These are phyloP conservation scores for Tetramorium parvispinum DNA, from an alignment of 1,140 invertebrate species.

Conservation along the genomic window DNA sequence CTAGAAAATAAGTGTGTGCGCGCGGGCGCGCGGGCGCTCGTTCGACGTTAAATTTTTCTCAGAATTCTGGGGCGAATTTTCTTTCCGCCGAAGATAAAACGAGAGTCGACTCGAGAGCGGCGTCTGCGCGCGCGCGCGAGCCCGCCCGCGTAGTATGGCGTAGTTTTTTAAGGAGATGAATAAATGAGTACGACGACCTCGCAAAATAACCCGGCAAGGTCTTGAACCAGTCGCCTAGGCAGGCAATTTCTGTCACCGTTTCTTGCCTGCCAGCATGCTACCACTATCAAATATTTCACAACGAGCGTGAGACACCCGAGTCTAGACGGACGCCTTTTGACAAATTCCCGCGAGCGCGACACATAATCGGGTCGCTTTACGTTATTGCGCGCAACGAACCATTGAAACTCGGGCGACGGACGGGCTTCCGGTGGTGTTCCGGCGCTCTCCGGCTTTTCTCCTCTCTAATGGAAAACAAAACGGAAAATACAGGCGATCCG, in stretches of 20 bases:
- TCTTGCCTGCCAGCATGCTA: constrained; percentile 26
- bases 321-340: constrained; percentile 27
- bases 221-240: constrained; percentile 46
- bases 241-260: constrained; percentile 53
- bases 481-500: constrained; percentile 18
- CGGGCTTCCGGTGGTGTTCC: background rate
- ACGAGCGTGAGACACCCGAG: background rate
- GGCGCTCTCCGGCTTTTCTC: background rate
- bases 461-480: constrained; percentile 11
- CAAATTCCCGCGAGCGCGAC: constrained; percentile 8
- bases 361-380: constrained; percentile 24
- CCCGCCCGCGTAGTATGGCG: constrained; percentile 7
- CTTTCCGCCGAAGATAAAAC: constrained; percentile 39
- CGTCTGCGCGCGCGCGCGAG: background rate
- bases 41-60: constrained; percentile 56
- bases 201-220: constrained; percentile 43
- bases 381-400: constrained; percentile 32
- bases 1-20: background rate
- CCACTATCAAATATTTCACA: constrained; percentile 40
- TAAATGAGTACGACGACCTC: constrained; percentile 60
- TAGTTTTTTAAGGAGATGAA: constrained; percentile 60
- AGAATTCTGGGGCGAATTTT: constrained; percentile 52
- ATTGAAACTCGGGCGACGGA: constrained; percentile 12
- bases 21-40: background rate
- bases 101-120: constrained; percentile 40